Conservation (phyloP, 2,113 vertebrate species). For the Butastur rufipennis region DNA sequence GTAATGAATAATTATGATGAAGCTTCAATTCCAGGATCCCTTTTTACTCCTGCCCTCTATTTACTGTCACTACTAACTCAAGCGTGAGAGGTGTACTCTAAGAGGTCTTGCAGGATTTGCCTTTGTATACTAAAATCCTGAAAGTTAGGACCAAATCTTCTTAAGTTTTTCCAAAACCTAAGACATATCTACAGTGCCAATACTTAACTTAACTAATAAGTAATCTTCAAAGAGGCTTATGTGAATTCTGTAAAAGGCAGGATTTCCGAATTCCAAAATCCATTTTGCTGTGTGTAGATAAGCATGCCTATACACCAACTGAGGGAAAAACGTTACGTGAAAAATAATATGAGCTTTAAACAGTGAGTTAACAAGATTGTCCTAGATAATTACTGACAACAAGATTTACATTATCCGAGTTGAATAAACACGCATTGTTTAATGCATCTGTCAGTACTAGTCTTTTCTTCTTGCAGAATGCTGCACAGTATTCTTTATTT, state of each 20-base stretch:
- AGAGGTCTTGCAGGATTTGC: not conserved
- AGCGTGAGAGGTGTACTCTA: not conserved
- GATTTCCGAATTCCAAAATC: not conserved
- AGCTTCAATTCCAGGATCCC: not conserved
- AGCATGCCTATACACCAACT: accelerated
- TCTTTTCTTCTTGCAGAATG: not conserved
- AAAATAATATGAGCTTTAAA: not conserved
- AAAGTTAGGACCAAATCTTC: not conserved
- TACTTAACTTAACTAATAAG: not conserved
- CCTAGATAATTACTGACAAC: not conserved
- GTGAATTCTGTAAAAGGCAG: not conserved
- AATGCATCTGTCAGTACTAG: not conserved
- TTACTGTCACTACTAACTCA: not conserved
- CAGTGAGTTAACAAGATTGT: not conserved
- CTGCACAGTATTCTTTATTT: not conserved
- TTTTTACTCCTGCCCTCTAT: not conserved
- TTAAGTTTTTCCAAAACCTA: not conserved
- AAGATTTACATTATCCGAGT: not conserved
- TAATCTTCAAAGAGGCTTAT: not conserved
- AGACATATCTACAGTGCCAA: not conserved
- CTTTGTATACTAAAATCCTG: not conserved
- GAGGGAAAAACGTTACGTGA: not conserved
- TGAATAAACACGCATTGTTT: not conserved
- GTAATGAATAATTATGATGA: not conserved
- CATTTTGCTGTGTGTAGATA: not conserved